A percentile compares a stretch with the other conserved stretches of the same genome.
Conservation (phyloP, 2,888 invertebrate species). For the Drosophila testacea region DNA sequence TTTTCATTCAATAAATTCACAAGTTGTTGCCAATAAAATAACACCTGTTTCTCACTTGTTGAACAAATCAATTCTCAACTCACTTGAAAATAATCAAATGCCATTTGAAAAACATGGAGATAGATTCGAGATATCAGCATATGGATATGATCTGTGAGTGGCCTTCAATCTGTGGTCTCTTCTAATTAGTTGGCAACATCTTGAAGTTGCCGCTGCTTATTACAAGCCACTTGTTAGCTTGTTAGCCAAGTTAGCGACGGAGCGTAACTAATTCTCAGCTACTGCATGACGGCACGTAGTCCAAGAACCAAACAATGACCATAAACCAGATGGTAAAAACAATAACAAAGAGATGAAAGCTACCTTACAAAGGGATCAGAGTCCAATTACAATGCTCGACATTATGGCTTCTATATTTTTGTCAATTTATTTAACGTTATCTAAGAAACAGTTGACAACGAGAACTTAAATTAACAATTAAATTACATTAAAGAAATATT, state of each 20-base stretch:
- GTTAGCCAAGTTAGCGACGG: slow-evolving; percentile 37
- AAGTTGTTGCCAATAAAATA: slow-evolving; percentile 21
- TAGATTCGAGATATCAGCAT: not conserved
- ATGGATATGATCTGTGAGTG: not conserved
- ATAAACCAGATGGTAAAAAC: slow-evolving; percentile 5
- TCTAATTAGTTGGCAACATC: slow-evolving; percentile 44
- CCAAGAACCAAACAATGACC: not conserved
- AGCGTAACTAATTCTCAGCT: slow-evolving; percentile 62
- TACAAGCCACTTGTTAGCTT: slow-evolving; percentile 43
- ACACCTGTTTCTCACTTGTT: slow-evolving; percentile 14
- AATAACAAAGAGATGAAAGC: not conserved
- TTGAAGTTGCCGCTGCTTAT: slow-evolving; percentile 36
- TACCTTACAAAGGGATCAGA: not conserved
- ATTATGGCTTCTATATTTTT: too few species aligned
- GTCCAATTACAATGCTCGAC: not conserved
- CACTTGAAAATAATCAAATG: not conserved
- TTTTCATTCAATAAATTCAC: slow-evolving; percentile 1
- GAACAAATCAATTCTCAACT: slow-evolving; percentile 18
- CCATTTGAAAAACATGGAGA: not conserved
- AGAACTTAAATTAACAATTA: too few species aligned
- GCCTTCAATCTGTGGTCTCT: slow-evolving; percentile 31
- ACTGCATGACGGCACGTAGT: slow-evolving; percentile 71
- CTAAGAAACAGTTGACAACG: too few species aligned
- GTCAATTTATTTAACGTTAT: too few species aligned
- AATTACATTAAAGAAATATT: too few species aligned